Percentiles rank a stretch among this genome's conserved stretches.
Evolutionary conservation across 2,888 invertebrate species (phyloP).

Genomic region (Netelia fuscicornis): DNA sequence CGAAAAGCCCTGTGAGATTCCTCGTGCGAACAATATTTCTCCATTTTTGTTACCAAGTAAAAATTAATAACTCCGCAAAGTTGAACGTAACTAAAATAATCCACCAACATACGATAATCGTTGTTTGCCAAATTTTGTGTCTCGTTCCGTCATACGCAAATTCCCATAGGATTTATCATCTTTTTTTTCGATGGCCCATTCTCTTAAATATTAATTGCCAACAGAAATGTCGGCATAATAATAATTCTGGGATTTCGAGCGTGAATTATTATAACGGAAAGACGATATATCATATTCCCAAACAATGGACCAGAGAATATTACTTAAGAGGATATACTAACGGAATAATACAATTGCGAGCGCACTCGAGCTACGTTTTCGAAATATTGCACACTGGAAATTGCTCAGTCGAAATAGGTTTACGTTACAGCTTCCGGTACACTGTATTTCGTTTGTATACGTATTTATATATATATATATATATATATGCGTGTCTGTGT

Average conservation of each 20-base stretch:
- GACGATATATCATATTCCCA: neutral
- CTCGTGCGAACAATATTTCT: too few species aligned
- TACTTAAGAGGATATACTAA: neutral
- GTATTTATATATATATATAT: neutral
- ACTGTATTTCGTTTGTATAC: neutral
- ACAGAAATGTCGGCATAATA: neutral
- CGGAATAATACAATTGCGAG: neutral
- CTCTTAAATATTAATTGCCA: neutral
- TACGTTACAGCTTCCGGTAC: constrained; percentile 8
- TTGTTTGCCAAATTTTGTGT: too few species aligned
- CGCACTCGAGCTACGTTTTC: neutral
- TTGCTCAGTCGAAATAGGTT: constrained; percentile 47
- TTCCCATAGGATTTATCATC: too few species aligned
- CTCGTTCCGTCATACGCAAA: too few species aligned
- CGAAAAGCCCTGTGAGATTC: neutral
- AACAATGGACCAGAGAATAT: neutral
- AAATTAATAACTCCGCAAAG: too few species aligned
- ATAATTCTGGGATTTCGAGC: neutral
- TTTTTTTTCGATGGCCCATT: neutral
- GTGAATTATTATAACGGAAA: neutral
- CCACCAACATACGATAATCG: too few species aligned
- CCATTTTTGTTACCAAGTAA: too few species aligned
- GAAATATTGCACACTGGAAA: constrained; percentile 22
- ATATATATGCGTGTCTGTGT: neutral
- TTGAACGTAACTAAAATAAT: too few species aligned